Evolutionary conservation across 1,140 invertebrate species (phyloP).

Genomic region (Drosophila pruinosa): DNA sequence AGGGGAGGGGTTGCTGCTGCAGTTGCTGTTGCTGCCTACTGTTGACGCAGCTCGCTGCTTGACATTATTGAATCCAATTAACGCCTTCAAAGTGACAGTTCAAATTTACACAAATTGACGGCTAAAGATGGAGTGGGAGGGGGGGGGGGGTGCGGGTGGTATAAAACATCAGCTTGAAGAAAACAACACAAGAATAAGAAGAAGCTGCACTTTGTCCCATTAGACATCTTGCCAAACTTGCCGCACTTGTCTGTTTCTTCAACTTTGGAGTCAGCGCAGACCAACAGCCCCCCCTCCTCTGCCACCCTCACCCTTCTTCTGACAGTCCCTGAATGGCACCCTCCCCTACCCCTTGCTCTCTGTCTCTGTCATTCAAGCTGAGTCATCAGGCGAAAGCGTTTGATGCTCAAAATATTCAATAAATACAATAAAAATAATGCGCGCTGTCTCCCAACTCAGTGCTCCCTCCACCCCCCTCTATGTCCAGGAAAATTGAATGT

Average conservation of each 20-base stretch:
- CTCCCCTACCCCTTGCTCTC: not conserved
- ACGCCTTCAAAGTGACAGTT: slow-evolving; percentile 80
- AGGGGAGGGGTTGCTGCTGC: not conserved
- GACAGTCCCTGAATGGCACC: not conserved
- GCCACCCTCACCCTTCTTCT: not conserved
- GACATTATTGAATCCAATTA: slow-evolving; percentile 76
- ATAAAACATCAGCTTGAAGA: not conserved
- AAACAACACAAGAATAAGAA: not conserved
- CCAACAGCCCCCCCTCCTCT: not conserved
- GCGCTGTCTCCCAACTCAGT: not conserved
- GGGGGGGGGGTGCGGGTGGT: not conserved
- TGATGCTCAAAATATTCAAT: slow-evolving; percentile 75
- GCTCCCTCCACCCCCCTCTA: not conserved
- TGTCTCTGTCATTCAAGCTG: slow-evolving; percentile 35
- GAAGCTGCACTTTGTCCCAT: not conserved
- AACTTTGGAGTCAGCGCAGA: not conserved
- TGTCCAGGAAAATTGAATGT: slow-evolving; percentile 64
- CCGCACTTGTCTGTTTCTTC: not conserved
- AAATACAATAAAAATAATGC: slow-evolving; percentile 74
- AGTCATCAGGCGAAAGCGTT: slow-evolving; percentile 58
- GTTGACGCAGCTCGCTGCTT: slow-evolving; percentile 17
- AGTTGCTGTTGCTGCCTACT: slow-evolving; percentile 17
- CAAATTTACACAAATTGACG: slow-evolving; percentile 80
- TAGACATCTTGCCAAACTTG: not conserved
- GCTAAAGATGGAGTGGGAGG: not conserved